phyloP scores from a whole-genome alignment of 2,113 vertebrate genomes.

The Myodes glareolus region DNA sequence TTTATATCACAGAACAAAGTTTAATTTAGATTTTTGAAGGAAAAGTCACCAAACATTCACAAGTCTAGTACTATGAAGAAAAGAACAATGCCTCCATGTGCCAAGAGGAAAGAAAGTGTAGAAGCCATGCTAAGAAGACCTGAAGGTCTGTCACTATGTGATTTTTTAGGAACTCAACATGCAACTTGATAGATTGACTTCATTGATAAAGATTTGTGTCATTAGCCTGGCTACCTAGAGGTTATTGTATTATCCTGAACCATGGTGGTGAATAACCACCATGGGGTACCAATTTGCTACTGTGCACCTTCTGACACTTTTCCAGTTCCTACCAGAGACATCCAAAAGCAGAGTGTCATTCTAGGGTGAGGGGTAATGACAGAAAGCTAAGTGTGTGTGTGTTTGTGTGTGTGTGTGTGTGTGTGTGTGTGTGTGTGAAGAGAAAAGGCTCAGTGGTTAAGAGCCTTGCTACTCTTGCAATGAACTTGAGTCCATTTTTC shows the following conservation, averaged over 20 bases:
- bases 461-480: neutral
- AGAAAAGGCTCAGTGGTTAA: neutral
- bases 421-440: no score
- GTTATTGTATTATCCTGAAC: neutral
- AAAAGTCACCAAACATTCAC: constrained; percentile 41
- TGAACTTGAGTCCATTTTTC: neutral
- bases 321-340: neutral
- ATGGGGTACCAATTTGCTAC: neutral
- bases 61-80: neutral
- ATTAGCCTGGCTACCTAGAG: neutral
- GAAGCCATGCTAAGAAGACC: neutral
- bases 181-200: neutral
- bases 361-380: accelerated
- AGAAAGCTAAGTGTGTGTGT: neutral
- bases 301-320: neutral
- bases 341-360: neutral
- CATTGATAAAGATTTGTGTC: constrained; percentile 11
- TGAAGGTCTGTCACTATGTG: neutral
- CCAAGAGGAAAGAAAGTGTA: neutral
- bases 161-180: constrained; percentile 20
- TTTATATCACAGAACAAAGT: constrained; percentile 34
- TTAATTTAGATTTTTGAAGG: constrained; percentile 60
- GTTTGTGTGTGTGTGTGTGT: no score
- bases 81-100: neutral
- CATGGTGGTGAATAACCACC: neutral